phyloP scores from a whole-genome alignment of 2,888 invertebrate genomes.

The Andrena bucephala region DNA sequence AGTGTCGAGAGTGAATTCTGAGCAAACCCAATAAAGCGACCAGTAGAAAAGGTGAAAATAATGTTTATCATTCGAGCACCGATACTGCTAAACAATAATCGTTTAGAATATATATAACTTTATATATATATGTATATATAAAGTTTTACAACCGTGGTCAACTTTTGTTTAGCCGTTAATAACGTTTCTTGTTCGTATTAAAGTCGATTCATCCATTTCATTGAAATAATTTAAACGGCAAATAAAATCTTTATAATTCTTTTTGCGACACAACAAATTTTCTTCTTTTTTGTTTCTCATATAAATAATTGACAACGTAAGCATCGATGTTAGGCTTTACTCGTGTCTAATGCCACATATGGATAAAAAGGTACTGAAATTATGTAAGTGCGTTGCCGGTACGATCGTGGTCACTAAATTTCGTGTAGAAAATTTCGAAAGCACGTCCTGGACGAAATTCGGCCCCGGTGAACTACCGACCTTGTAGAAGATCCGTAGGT shows the following conservation, averaged over 20 bases:
- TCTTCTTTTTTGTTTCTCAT: conserved; percentile 49
- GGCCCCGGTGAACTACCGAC: conserved; percentile 87
- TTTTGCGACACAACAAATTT: conserved; percentile 46
- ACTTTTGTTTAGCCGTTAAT: conserved; percentile 47
- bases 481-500: conserved; percentile 92
- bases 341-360: conserved; percentile 93
- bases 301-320: conserved; percentile 74
- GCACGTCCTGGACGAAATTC: conserved; percentile 81
- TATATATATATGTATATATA: conserved; percentile 20
- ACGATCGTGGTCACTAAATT: conserved; percentile 90
- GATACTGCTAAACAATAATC: conserved; percentile 53
- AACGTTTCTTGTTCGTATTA: conserved; percentile 39
- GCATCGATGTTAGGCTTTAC: conserved; percentile 79
- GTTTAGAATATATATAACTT: conserved; percentile 44
- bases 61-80: conserved; percentile 56
- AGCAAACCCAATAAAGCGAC: conserved; percentile 62
- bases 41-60: conserved; percentile 64
- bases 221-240: conserved; percentile 57
- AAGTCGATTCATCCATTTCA: conserved; percentile 48
- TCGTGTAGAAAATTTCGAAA: conserved; percentile 79
- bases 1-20: conserved; percentile 57
- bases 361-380: conserved; percentile 93
- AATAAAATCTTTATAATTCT: conserved; percentile 50
- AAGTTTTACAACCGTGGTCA: conserved; percentile 54
- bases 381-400: conserved; percentile 93